These are phyloP conservation scores for Athalia cordata DNA, from an alignment of 2,888 invertebrate genomes.

Conservation along the genomic window DNA sequence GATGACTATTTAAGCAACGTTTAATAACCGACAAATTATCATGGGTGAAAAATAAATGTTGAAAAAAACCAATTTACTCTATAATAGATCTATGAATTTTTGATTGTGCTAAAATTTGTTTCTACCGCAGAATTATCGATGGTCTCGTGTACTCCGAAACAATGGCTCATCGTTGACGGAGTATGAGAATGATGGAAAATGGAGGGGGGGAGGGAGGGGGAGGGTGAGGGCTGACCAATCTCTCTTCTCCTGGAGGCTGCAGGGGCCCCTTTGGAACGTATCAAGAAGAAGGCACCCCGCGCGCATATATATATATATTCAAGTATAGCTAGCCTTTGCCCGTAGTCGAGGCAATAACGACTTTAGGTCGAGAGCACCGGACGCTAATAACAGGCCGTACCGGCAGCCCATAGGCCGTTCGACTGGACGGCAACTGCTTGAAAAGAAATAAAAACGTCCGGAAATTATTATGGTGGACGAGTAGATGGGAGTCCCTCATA, in stretches of 20 bases:
- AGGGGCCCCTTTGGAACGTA: conserved; percentile 39
- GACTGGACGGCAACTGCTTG: conserved; percentile 61
- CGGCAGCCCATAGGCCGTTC: conserved; percentile 72
- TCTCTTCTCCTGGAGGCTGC: conserved; percentile 45
- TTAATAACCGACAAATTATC: too few species aligned
- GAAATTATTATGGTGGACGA: conserved; percentile 73
- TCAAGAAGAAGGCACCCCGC: too few species aligned
- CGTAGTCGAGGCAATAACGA: conserved; percentile 67
- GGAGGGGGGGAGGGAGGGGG: conserved; percentile 54
- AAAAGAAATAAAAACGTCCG: conserved; percentile 71
- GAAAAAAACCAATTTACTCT: too few species aligned
- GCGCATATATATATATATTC: conserved; percentile 52
- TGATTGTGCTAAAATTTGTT: not conserved
- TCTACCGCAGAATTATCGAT: too few species aligned
- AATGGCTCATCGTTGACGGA: conserved; percentile 26
- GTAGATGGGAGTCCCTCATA: conserved; percentile 50
- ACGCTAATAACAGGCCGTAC: conserved; percentile 74
- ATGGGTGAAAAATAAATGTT: too few species aligned
- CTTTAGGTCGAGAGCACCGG: conserved; percentile 67
- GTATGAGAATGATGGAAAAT: conserved; percentile 49
- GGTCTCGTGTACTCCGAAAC: conserved; percentile 21
- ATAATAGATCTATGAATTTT: too few species aligned
- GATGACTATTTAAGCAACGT: too few species aligned
- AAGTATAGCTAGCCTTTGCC: conserved; percentile 63
- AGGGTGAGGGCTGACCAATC: conserved; percentile 44